A percentile compares a stretch with the other conserved stretches of the same genome.
Evolutionary conservation across 2,888 invertebrate species (phyloP).

Genomic region (Sminthurinus aureus): DNA sequence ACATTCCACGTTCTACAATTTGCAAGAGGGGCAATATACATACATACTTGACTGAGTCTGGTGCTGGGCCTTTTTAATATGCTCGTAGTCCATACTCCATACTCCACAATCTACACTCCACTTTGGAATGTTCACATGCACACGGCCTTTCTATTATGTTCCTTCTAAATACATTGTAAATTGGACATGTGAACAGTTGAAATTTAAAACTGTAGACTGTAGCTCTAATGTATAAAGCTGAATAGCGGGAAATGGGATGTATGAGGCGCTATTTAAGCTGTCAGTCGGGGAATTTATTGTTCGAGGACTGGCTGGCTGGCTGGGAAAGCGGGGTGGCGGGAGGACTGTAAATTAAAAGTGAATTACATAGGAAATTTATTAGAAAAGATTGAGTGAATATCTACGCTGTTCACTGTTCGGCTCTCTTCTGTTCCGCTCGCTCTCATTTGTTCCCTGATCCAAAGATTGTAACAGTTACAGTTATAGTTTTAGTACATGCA

Average conservation of each 20-base stretch:
- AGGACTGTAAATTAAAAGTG: constrained; percentile 7
- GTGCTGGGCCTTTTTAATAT: neutral
- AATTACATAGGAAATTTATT: constrained; percentile 9
- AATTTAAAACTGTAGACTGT: no score
- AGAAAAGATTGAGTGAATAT: neutral
- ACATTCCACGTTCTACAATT: neutral
- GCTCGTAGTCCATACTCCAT: no score
- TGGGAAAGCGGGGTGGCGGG: neutral
- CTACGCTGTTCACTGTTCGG: neutral
- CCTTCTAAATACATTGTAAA: no score
- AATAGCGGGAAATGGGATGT: neutral
- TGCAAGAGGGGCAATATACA: neutral
- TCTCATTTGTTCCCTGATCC: neutral
- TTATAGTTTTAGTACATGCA: no score
- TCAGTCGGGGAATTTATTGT: constrained; percentile 22
- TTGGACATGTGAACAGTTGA: neutral
- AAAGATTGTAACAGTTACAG: neutral
- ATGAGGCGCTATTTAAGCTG: constrained; percentile 2
- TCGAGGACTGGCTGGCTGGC: neutral
- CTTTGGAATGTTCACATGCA: neutral
- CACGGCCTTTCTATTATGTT: no score
- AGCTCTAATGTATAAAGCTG: neutral
- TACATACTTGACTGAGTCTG: neutral
- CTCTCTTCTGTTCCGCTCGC: neutral
- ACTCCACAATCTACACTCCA: no score